Evolutionary conservation across 2,888 invertebrate genomes (phyloP).

Genomic region (Amphipyra berbera): DNA sequence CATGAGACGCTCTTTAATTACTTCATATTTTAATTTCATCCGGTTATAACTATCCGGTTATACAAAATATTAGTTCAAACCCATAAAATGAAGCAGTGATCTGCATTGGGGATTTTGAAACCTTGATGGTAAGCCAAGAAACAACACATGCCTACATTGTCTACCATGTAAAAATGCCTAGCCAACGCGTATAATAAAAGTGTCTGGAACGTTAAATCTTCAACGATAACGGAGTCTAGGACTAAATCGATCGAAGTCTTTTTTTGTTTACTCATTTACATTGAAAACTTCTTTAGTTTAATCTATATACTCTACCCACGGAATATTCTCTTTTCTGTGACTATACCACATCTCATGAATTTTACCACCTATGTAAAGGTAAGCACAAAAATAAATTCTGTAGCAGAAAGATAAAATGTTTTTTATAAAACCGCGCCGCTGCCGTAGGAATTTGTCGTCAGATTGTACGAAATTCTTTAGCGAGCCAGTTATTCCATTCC

Average conservation of each 20-base stretch:
- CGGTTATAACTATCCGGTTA: not conserved
- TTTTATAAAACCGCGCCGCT: slow-evolving; percentile 30
- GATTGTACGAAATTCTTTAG: slow-evolving; percentile 34
- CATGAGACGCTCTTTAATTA: slow-evolving; percentile 21
- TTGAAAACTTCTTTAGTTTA: slow-evolving; percentile 14
- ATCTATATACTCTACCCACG: not conserved
- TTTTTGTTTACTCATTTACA: slow-evolving; percentile 22
- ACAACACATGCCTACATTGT: slow-evolving; percentile 21
- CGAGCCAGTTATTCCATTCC: slow-evolving; percentile 35
- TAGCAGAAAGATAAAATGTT: slow-evolving; percentile 25
- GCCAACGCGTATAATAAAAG: slow-evolving; percentile 40
- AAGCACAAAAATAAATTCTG: slow-evolving; percentile 12
- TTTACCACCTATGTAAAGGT: not conserved
- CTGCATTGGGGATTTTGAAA: slow-evolving; percentile 29
- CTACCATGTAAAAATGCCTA: slow-evolving; percentile 41
- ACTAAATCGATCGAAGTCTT: slow-evolving; percentile 13
- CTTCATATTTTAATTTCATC: slow-evolving; percentile 4
- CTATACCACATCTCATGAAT: slow-evolving; percentile 1
- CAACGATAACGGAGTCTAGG: slow-evolving; percentile 26
- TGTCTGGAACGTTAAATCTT: slow-evolving; percentile 35
- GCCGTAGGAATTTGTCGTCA: slow-evolving; percentile 23
- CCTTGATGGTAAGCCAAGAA: slow-evolving; percentile 48
- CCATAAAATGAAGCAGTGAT: slow-evolving; percentile 1
- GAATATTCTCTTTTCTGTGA: no score
- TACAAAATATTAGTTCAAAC: not conserved